phyloP scores from a whole-genome alignment of 2,113 vertebrate species.

The Vombatus ursinus region DNA sequence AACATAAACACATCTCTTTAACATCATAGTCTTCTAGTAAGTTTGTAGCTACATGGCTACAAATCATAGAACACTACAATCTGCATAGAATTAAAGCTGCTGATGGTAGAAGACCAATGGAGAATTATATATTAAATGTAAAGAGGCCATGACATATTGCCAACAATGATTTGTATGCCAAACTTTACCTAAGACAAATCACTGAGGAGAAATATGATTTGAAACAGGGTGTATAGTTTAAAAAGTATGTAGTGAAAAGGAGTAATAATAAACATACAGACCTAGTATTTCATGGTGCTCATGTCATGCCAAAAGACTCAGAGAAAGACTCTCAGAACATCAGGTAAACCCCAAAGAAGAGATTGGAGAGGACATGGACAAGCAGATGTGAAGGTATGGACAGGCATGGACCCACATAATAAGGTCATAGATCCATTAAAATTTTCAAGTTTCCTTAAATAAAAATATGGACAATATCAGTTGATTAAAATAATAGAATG shows the following conservation, averaged over 20 bases:
- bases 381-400: background rate
- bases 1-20: background rate
- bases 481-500: background rate
- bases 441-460: background rate
- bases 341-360: background rate
- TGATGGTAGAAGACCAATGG: background rate
- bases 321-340: background rate
- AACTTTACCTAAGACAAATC: background rate
- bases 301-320: background rate
- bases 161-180: background rate
- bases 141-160: background rate
- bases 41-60: background rate
- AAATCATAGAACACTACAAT: background rate
- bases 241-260: background rate
- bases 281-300: background rate
- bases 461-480: background rate
- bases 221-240: background rate
- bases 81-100: background rate
- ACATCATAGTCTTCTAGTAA: background rate
- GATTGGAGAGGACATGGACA: background rate
- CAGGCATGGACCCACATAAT: background rate
- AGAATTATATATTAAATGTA: background rate
- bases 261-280: background rate
- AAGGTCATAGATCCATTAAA: background rate
- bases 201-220: background rate